phyloP scores from a whole-genome alignment of 2,113 vertebrate species.

The Calyptomena viridis region DNA sequence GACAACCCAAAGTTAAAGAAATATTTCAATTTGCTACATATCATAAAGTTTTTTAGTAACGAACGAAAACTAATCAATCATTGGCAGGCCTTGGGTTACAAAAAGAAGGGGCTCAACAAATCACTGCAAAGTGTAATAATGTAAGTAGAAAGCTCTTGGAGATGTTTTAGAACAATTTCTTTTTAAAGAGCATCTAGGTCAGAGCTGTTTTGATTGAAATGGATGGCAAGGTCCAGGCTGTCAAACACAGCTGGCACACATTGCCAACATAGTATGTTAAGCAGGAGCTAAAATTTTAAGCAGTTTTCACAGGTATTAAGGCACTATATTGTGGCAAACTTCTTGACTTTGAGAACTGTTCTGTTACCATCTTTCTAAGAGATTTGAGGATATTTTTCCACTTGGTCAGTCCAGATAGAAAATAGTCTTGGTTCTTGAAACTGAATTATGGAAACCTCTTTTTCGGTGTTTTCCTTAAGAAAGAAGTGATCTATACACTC shows the following conservation, averaged over 20 bases:
- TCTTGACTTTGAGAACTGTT: neutral
- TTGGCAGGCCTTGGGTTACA: neutral
- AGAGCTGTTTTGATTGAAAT: neutral
- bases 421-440: neutral
- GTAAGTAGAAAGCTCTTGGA: neutral
- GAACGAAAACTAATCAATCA: neutral
- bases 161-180: neutral
- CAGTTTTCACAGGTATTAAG: neutral
- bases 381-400: neutral
- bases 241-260: neutral
- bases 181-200: neutral
- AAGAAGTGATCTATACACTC: neutral
- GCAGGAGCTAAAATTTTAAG: neutral
- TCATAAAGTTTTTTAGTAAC: neutral
- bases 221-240: neutral
- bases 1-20: neutral
- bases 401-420: neutral
- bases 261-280: neutral
- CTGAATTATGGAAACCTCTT: neutral
- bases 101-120: neutral
- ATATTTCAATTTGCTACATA: neutral
- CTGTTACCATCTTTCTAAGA: neutral
- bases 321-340: neutral
- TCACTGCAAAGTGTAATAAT: neutral
- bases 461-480: neutral